Base-by-base conservation (phyloP, 1,140 invertebrate species). In the Phocides pigmalion region DNA sequence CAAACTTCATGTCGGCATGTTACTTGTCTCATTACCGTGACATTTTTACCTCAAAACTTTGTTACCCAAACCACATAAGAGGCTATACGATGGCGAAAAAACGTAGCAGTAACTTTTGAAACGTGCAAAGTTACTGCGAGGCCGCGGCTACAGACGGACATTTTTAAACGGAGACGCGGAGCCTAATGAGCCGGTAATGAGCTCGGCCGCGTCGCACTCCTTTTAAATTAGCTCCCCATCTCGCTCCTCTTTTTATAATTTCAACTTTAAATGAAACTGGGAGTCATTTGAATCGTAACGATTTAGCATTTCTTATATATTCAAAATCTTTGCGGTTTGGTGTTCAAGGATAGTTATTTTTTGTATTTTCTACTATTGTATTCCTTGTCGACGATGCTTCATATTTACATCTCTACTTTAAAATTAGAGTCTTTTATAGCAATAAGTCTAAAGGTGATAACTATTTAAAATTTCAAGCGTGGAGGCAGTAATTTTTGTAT, bases 171-270 rank as follows among this genome's bases (percentile, higher is more conserved):
- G 12, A 8, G 44, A 12, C 11, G 41, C 41, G 19, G 19, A 19
- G 16, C n/a, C 46, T 49, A 49, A 49, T 49, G 46, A 49, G 20
- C 1, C 19, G n/a, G 46, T 49, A 15, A 49, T 15, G 46, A 28
- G 46, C n/a, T 49, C 9, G 4, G 14, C 16, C 41, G 46, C 19
- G 19, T 8, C 28, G 9, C 28, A 8, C 9, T 32, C 25, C 16
- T 22, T 22, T 32, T 32, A 32, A 32, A 28, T 20, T 49, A 25
- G 20, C 11, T 4, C 15, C 14, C 9, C 37, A 2, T 1, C 14
- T 6, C 44, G 35, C 19, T 20, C 6, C 17, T 19, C 42, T 6
- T 0, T n/a, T n/a, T 4, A 19, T 12, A 12, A 11, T 46, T 22
- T 20, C 19, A 46, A n/a, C 42, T n/a, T 11, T n/a, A 39, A 39